Evolutionary conservation across 2,113 vertebrate species (phyloP), one percentile per base, ranked within the genome.

Genomic region (Elachura formosa): DNA sequence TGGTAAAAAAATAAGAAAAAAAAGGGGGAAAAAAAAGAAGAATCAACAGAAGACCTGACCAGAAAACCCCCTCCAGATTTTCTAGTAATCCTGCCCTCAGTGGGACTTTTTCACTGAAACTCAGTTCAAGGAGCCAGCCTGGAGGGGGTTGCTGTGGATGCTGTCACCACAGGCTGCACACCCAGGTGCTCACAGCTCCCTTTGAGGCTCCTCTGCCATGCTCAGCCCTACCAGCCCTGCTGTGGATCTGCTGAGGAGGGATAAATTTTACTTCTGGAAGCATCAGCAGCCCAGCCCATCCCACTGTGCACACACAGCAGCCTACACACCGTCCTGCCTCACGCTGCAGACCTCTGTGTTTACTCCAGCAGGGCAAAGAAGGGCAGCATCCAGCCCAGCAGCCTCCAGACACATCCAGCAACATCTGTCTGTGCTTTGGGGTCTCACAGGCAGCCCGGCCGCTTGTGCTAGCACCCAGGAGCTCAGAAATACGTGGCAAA

Each of bases 281-380:
- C 13, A 45, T 9, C 21, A 51, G 20, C 25, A 81, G 10, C 40
- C 34, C 38, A 28, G 3, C n/a, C 40, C 66, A 34, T 4, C 38
- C 5, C 19, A 1, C 9, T 2, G 40, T 33, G 52, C 69, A 20
- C 61, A 13, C 34, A 1, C 56, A 68, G 29, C 31, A 5, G 0
- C 0, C 22, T 9, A 2, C 13, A 1, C 4, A 20, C 11, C 3
- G 0, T 12, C 64, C 40, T 51, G 46, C 43, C 51, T 4, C 10
- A 3, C 0, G 0, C 63, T 12, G 41, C 31, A 40, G 14, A 18
- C n/a, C 40, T 17, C 0, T 5, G 19, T 3, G 1, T 6, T 58
- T 17, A 6, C 52, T 38, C 51, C 81, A 45, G 48, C 25, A 5
- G 36, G 49, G 38, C 11, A 34, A 54, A 63, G 38, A 29, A 74